A percentile compares a stretch with the other conserved stretches of the same genome.
Evolutionary conservation across 2,888 invertebrate genomes (phyloP).

Genomic region (Athalia rosae): DNA sequence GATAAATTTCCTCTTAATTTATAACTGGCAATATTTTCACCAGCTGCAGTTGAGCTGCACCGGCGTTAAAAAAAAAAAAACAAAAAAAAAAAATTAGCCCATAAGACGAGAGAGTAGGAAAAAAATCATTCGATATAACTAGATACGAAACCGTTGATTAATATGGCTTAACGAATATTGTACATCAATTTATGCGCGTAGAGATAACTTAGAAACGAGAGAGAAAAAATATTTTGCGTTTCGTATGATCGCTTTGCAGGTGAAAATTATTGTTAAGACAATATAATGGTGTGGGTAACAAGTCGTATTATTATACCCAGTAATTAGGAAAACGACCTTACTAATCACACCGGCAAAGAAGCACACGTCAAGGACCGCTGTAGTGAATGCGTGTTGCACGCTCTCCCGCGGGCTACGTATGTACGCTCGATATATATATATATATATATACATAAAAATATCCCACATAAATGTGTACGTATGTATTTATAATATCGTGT

Average conservation of each 20-base stretch:
- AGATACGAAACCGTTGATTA: not conserved
- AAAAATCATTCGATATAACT: not conserved
- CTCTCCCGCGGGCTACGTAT: constrained; percentile 47
- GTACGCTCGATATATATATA: not conserved
- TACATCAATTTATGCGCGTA: too few species aligned
- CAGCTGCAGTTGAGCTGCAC: constrained; percentile 29
- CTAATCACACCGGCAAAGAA: constrained; percentile 60
- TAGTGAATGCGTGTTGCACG: constrained; percentile 62
- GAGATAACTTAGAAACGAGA: not conserved
- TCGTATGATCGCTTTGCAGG: constrained; percentile 46
- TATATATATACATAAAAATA: not conserved
- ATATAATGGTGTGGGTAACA: constrained; percentile 49
- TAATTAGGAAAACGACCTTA: constrained; percentile 66
- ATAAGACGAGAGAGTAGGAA: not conserved
- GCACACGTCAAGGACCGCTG: constrained; percentile 47
- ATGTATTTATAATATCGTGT: too few species aligned
- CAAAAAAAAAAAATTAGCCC: not conserved
- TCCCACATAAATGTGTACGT: not conserved
- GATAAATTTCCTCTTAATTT: constrained; percentile 58
- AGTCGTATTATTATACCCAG: constrained; percentile 55
- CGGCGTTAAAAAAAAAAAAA: constrained; percentile 1
- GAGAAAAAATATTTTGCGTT: not conserved
- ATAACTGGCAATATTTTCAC: constrained; percentile 55
- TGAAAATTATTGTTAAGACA: constrained; percentile 51
- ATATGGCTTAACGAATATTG: not conserved